Evolutionary conservation across 2,888 invertebrate species (phyloP).

Genomic region (Tribolium freemani): DNA sequence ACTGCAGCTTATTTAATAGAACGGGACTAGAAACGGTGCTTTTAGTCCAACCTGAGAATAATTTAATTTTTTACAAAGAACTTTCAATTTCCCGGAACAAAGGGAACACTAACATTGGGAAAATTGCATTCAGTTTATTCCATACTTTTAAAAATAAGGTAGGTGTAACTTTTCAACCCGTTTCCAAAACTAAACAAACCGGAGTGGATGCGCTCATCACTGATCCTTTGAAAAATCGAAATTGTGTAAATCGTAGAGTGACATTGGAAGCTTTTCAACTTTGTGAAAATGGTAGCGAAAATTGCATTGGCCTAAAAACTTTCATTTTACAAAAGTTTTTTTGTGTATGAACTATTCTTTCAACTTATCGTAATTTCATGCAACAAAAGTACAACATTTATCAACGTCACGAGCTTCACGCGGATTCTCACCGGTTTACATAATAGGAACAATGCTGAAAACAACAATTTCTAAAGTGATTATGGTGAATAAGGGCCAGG

Average conservation of each 20-base stretch:
- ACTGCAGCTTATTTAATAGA: no score
- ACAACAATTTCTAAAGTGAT: conserved; percentile 2
- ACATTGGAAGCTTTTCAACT: background rate
- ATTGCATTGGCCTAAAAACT: background rate
- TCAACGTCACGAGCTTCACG: conserved; percentile 30
- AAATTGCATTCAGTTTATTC: background rate
- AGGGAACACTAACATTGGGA: background rate
- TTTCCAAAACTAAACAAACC: background rate
- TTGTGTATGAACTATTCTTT: conserved; percentile 13
- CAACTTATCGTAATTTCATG: conserved; percentile 17
- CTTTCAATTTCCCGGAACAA: background rate
- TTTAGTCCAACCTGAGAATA: background rate
- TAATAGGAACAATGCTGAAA: background rate
- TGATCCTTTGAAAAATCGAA: background rate
- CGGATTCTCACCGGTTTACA: conserved; percentile 31
- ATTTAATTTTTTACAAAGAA: background rate
- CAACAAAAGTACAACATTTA: conserved; percentile 27
- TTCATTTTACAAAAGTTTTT: background rate
- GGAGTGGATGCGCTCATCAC: background rate
- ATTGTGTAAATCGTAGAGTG: background rate
- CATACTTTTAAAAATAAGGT: background rate
- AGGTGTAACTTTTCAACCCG: background rate
- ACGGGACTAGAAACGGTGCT: background rate
- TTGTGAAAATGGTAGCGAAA: background rate
- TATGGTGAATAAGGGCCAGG: background rate